Evolutionary conservation across 1,140 invertebrate genomes (phyloP).

Genomic region (Papilio machaon): DNA sequence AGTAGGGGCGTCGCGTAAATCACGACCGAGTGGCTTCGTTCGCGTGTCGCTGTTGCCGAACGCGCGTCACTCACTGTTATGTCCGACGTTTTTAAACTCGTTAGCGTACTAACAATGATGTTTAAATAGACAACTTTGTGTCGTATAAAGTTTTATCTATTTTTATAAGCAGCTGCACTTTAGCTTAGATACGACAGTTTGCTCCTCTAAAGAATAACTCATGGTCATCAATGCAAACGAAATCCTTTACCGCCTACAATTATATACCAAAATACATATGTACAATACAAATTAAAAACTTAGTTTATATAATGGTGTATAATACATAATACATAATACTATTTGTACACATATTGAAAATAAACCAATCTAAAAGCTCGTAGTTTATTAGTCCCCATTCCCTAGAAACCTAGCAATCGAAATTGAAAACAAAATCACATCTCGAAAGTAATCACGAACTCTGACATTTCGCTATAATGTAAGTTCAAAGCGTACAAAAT

Average conservation of each 20-base stretch:
- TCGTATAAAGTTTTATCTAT: background rate
- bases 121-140: constrained; percentile 27
- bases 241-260: no score
- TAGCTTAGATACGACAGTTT: background rate
- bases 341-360: no score
- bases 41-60: constrained; percentile 26
- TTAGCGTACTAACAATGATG: constrained; percentile 11
- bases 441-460: constrained; percentile 27
- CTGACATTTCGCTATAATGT: constrained; percentile 21
- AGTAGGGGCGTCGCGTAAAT: constrained; percentile 13
- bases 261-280: no score
- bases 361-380: no score
- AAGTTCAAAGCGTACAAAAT: constrained; percentile 33
- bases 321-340: no score
- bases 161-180: background rate
- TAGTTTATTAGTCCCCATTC: background rate
- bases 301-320: background rate
- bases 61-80: constrained; percentile 29
- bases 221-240: no score
- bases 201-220: no score
- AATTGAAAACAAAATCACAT: background rate
- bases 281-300: background rate
- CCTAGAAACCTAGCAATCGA: background rate
- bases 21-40: constrained; percentile 22
- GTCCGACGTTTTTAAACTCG: constrained; percentile 30